Conservation (phyloP, 2,888 invertebrate genomes). For the Hipparchia semele region DNA sequence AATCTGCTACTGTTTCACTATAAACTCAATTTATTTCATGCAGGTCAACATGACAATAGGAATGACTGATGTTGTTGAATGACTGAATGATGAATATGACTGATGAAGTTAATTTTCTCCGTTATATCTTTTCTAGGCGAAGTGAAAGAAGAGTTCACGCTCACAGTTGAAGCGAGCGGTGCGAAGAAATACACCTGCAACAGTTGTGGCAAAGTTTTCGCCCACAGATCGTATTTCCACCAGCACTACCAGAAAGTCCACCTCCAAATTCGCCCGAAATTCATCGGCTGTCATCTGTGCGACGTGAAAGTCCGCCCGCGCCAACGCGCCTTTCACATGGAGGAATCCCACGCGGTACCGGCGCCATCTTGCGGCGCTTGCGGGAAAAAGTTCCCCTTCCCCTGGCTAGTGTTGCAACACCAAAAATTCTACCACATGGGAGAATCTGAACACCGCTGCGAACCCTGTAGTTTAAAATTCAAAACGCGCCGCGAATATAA, state of each 20-base stretch:
- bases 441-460: constrained; percentile 49
- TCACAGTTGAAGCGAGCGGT: constrained; percentile 38
- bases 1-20: no score
- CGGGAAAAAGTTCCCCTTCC: constrained; percentile 57
- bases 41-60: no score
- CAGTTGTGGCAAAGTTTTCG: constrained; percentile 48
- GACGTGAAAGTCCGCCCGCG: constrained; percentile 50
- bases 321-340: constrained; percentile 51
- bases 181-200: constrained; percentile 47
- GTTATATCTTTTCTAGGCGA: constrained; percentile 25
- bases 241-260: constrained; percentile 59
- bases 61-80: no score
- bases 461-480: constrained; percentile 5
- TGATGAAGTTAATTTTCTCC: neutral
- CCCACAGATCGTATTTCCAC: constrained; percentile 50
- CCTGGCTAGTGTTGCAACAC: constrained; percentile 55
- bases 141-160: constrained; percentile 9
- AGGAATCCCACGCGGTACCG: constrained; percentile 51
- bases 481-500: neutral
- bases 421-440: constrained; percentile 62
- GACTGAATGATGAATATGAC: no score
- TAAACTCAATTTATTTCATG: no score
- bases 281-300: constrained; percentile 55
- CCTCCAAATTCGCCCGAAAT: constrained; percentile 50
- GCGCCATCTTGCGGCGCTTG: constrained; percentile 55